Conservation (phyloP, 1,140 invertebrate species). For the Heterodera carotae region DNA sequence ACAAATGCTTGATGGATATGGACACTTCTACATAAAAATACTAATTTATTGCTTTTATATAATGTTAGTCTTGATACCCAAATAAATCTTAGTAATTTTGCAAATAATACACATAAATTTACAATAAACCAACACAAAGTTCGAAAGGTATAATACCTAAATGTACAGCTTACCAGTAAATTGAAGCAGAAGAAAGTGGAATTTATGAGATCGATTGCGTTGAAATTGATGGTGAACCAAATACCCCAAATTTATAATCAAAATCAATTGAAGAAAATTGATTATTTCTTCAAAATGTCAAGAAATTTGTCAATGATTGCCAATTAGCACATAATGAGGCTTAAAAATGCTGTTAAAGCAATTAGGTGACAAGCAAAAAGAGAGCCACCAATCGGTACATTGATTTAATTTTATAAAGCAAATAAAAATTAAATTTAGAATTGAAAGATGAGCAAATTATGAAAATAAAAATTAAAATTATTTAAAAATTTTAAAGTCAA, state of each 20-base stretch:
- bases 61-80: too few relatives aligned
- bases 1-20: too few relatives aligned
- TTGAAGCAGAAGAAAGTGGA: constrained; percentile 7
- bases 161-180: neutral
- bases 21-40: too few relatives aligned
- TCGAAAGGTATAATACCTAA: too few relatives aligned
- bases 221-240: neutral
- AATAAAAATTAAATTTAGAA: neutral
- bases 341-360: neutral
- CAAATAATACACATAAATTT: too few relatives aligned
- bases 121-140: too few relatives aligned
- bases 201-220: neutral
- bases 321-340: neutral
- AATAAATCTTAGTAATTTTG: too few relatives aligned
- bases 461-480: neutral
- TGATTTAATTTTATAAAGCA: too few relatives aligned
- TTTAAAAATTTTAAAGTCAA: neutral
- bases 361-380: neutral
- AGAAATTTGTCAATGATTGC: neutral
- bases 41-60: too few relatives aligned
- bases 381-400: neutral
- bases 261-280: neutral
- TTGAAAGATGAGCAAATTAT: neutral
- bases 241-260: neutral
- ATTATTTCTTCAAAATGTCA: neutral